Evolutionary conservation across 2,888 invertebrate genomes (phyloP), one percentile per base, ranked within the genome.

Genomic region (Bugula neritina): DNA sequence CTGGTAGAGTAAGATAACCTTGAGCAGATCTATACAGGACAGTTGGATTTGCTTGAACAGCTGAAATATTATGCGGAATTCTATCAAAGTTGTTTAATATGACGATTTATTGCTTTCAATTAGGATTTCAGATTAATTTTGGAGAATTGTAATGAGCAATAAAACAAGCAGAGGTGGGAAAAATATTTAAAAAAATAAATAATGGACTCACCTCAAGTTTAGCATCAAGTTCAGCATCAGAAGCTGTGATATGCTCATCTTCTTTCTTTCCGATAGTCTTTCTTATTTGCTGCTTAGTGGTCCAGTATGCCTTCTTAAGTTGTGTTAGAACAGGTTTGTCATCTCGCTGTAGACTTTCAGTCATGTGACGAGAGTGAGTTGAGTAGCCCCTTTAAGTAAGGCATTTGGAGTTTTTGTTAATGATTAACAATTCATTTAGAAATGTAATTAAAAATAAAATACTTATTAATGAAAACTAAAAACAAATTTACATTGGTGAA

Each of bases 271-370:
- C 96, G 71, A 98, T 87, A 86, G 94, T 96, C 80, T 93, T 89
- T 77, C 93, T 89, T 69, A 98, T 91, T 73, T 92, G 91, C 85
- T 97, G 97, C 84, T 97, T 98, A 5, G 98, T 97, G 72, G 97
- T 92, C 97, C 97, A 99, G 85, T 93, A 98, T 78, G 95, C 94
- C 85, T 96, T 93, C 84, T 94, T 93, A 90, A 96, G 90, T 81
- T 89, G 89, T 25, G 86, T 85, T 13, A 88, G n/a, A 13, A 63
- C 63, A 2, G 63, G 34, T 82, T 5, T 87, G 78, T 27, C 87
- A 87, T 69, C 75, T 76, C 54, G 73, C 74, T 31, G 21, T n/a
- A 69, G 71, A 71, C 25, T 71, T 71, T 13, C 63, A 2, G 31
- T n/a, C 63, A 63, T 25, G 63, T 63, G 21, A 13, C 34, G 21